Percentiles rank a stretch among this genome's conserved stretches.
Conservation (phyloP, 2,797 vertebrate species). For the Valencia hispanica region DNA sequence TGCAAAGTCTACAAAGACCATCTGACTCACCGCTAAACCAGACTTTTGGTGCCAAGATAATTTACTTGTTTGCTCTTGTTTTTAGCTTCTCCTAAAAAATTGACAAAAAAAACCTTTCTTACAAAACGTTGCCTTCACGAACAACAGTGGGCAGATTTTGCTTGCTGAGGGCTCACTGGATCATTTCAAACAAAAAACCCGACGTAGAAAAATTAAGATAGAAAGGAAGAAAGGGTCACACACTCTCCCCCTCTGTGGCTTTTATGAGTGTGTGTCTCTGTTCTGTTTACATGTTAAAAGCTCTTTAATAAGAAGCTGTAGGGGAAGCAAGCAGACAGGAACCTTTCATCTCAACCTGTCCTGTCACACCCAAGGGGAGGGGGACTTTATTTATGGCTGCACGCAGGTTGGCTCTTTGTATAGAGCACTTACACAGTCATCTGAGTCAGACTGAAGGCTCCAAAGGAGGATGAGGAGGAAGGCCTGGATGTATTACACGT, state of each 20-base stretch:
- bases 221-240: constrained; percentile 45
- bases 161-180: background rate
- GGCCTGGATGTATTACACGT: constrained; percentile 36
- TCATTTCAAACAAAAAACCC: constrained; percentile 12
- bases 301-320: constrained; percentile 78
- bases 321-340: constrained; percentile 66
- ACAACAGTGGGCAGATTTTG: background rate
- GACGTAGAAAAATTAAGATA: constrained; percentile 29
- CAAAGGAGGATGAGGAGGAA: constrained; percentile 39
- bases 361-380: constrained; percentile 62
- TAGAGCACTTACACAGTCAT: constrained; percentile 58
- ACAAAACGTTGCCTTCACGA: background rate
- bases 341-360: constrained; percentile 81
- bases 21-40: background rate
- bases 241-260: constrained; percentile 46
- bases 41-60: background rate
- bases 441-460: constrained; percentile 65
- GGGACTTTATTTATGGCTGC: constrained; percentile 77
- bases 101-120: background rate
- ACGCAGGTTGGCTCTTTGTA: constrained; percentile 65
- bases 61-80: background rate
- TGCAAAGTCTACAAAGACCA: background rate
- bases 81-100: background rate
- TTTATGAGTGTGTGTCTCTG: constrained; percentile 80
- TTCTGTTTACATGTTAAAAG: constrained; percentile 80